Conservation (phyloP, 2,888 invertebrate species). For the Molorchus minor region DNA sequence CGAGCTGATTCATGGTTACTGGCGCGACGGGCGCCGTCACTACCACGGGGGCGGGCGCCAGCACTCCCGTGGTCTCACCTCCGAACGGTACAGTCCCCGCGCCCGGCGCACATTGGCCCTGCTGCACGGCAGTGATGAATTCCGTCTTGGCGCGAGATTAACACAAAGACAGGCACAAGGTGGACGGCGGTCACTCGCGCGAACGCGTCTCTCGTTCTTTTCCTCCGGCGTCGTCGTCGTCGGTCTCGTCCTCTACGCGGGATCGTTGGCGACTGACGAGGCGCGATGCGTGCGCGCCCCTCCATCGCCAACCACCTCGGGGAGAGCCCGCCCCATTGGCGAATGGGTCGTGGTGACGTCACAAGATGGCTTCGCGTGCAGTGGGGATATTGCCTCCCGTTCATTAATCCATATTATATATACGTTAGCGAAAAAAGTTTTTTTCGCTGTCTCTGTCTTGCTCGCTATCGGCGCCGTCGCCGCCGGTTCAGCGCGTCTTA, state of each 20-base stretch:
- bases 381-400: constrained; percentile 16
- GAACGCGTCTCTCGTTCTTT: constrained; percentile 19
- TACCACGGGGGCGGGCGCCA: constrained; percentile 52
- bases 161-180: neutral
- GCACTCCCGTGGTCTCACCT: constrained; percentile 54
- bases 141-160: constrained; percentile 54
- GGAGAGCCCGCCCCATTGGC: constrained; percentile 48
- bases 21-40: constrained; percentile 52
- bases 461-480: constrained; percentile 8
- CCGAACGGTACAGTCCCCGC: constrained; percentile 54
- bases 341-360: constrained; percentile 52
- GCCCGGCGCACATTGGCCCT: constrained; percentile 60
- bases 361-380: constrained; percentile 57
- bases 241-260: constrained; percentile 38
- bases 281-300: constrained; percentile 28
- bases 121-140: constrained; percentile 56
- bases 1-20: constrained; percentile 82
- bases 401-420: constrained; percentile 41
- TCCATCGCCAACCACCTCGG: constrained; percentile 36
- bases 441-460: constrained; percentile 33
- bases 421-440: constrained; percentile 40
- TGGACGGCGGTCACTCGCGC: constrained; percentile 22
- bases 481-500: neutral
- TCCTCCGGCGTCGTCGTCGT: constrained; percentile 28
- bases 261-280: constrained; percentile 46